These are phyloP conservation scores for Anhinga anhinga DNA, from an alignment of 2,113 vertebrate species.

Conservation along the genomic window DNA sequence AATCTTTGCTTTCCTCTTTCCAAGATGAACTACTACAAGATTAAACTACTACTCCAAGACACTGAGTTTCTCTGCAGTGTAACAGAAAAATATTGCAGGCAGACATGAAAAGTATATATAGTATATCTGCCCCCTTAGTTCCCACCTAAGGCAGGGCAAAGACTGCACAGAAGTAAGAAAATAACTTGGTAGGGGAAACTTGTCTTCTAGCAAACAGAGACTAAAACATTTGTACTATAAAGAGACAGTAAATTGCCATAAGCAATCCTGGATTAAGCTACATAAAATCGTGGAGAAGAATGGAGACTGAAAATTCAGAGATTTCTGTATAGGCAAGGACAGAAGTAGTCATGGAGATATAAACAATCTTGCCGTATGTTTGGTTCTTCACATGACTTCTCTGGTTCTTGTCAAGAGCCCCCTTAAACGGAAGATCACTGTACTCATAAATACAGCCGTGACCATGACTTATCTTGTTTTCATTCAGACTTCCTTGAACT, in stretches of 20 bases:
- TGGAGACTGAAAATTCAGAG: background rate
- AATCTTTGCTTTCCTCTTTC: background rate
- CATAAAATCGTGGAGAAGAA: background rate
- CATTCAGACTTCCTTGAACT: background rate
- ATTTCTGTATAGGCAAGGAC: background rate
- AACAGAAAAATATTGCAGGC: background rate
- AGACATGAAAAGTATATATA: background rate
- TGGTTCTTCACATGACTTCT: background rate
- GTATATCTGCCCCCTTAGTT: background rate
- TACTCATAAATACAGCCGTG: background rate
- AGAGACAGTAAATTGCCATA: background rate
- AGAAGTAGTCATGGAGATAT: background rate
- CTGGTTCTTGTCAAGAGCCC: conserved; percentile 25
- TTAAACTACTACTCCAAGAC: background rate
- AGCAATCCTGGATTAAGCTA: background rate
- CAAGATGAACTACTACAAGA: background rate
- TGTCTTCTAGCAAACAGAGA: background rate
- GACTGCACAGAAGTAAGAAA: background rate
- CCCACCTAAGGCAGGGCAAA: background rate
- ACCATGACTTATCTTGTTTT: background rate
- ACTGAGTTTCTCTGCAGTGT: background rate
- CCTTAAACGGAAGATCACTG: background rate
- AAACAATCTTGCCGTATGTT: background rate
- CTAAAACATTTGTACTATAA: background rate
- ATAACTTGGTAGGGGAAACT: background rate